These are phyloP conservation scores for Ochotona curzoniae DNA, from an alignment of 2,113 vertebrate species.

Conservation along the genomic window DNA sequence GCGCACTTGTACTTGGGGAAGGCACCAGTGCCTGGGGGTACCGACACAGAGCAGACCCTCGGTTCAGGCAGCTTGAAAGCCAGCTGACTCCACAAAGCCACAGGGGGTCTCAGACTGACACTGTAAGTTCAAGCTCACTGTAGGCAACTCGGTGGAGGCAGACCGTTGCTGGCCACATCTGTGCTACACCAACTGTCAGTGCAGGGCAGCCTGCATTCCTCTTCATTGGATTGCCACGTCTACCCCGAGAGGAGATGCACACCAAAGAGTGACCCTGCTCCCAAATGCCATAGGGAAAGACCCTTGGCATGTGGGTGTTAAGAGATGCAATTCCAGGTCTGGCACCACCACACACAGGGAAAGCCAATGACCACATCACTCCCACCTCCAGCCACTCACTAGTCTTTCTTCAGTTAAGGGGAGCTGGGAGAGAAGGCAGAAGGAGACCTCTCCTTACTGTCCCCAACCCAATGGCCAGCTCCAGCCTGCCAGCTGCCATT, in stretches of 20 bases:
- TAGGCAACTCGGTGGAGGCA: background rate
- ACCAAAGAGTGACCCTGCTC: background rate
- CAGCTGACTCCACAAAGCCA: background rate
- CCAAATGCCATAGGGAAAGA: background rate
- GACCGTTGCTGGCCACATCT: background rate
- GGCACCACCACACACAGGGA: background rate
- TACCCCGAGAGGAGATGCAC: background rate
- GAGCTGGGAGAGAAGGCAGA: no score
- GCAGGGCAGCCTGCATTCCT: background rate
- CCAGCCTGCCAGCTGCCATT: background rate
- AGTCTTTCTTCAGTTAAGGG: background rate
- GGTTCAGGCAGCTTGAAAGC: background rate
- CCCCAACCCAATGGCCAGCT: background rate
- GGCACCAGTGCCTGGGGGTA: background rate
- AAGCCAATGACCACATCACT: background rate
- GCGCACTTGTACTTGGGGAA: background rate
- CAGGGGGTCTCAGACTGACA: background rate
- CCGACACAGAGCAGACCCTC: background rate
- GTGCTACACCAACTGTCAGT: background rate
- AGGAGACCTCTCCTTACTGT: background rate
- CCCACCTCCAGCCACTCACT: background rate
- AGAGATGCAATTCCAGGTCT: background rate
- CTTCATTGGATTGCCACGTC: background rate
- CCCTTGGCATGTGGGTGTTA: background rate
- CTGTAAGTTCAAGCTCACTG: background rate